phyloP scores from a whole-genome alignment of 2,113 vertebrate species.

The Eulemur macaco region DNA sequence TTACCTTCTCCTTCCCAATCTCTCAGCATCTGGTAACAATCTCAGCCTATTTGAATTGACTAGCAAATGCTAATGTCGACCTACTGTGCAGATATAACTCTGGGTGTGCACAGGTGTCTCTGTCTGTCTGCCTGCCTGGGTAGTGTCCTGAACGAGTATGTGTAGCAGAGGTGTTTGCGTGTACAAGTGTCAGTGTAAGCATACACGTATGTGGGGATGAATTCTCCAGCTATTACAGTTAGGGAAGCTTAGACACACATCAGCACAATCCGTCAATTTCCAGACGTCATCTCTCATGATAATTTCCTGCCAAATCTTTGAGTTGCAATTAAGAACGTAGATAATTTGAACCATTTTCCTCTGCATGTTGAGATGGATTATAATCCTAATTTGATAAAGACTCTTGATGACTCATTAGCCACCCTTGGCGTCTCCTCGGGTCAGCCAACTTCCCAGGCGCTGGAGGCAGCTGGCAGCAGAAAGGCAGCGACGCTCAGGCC shows the following conservation, averaged over 20 bases:
- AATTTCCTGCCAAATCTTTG: conserved; percentile 78
- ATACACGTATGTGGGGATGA: not conserved
- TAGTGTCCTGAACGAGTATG: not conserved
- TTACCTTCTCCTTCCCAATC: not conserved
- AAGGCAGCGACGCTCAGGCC: conserved; percentile 9
- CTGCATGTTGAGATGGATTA: conserved; percentile 77
- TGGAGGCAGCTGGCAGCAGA: conserved; percentile 60
- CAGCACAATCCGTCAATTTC: conserved; percentile 55
- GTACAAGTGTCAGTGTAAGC: not conserved
- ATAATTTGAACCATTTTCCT: conserved; percentile 78
- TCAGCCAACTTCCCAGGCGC: conserved; percentile 71
- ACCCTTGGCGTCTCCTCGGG: conserved; percentile 78
- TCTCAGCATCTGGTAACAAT: not conserved
- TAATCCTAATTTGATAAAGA: conserved; percentile 83
- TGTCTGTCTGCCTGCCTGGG: not conserved
- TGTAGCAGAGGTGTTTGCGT: not conserved
- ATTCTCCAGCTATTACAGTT: not conserved
- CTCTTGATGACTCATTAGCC: conserved; percentile 83
- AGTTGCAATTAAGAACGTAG: conserved; percentile 78
- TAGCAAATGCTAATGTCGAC: not conserved
- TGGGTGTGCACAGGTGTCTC: not conserved
- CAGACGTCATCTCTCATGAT: conserved; percentile 68
- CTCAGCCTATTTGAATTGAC: not conserved
- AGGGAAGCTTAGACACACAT: conserved; percentile 47
- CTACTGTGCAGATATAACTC: not conserved